Base-by-base conservation (phyloP, 2,888 invertebrate species). In the Nineta flava region DNA sequence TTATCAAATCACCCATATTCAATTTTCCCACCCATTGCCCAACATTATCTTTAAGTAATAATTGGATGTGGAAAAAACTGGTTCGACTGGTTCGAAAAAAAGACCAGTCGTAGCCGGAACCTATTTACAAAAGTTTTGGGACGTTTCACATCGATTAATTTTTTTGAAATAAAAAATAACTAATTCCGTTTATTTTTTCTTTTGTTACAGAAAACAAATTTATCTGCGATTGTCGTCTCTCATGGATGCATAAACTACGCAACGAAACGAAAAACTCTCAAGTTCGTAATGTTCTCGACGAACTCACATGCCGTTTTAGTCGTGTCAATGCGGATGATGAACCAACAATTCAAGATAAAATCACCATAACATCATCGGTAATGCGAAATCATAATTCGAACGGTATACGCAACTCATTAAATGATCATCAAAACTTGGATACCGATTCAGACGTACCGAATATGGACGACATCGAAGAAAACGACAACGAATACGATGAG, bases 181-280 rank as follows among this genome's bases (percentile, higher is more conserved):
- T 54, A 48, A 50, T 51, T 43, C 52, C n/a, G n/a, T n/a, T 52
- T 53, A 46, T 53, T 49, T 52, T 54, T 53, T 60, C 58, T 59
- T 59, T 70, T 68, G 62, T 73, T 72, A 47, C 81, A 90, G 88
- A 82, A 59, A 90, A 88, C 70, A 79, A 78, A 64, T 81, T 88
- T 67, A 75, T 79, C 58, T 90, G 88, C 69, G 86, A 87, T 72
- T 87, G 87, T 65, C 79, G 83, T 56, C 70, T 88, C 57, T 76
- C 79, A 57, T 88, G 88, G 88, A 78, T 87, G 69, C 81, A 82
- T 67, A 72, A 72, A 44, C 69, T 88, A 53, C 74, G 77, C 53
- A 81, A 83, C 65, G 83, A 84, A 57, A 87, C 87, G 55, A 77
- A 77, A 64, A 84, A 82, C 63, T 71, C 73, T 57, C 75, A 76